A percentile compares a stretch with the other conserved stretches of the same genome.
These are phyloP conservation scores for Drosophila dives DNA, from an alignment of 2,888 invertebrate genomes.

Conservation along the genomic window DNA sequence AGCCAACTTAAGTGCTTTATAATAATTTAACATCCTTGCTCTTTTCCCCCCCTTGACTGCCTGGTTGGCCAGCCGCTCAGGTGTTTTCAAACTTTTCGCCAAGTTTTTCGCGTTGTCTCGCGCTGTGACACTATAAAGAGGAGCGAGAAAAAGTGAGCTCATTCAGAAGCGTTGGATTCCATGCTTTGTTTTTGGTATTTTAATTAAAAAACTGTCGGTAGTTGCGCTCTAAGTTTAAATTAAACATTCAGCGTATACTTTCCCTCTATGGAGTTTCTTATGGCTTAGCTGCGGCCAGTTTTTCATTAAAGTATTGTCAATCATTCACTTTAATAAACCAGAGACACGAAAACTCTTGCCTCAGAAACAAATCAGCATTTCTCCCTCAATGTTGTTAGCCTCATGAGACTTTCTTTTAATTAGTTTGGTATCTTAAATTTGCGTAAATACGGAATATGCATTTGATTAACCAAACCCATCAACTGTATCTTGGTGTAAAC, in stretches of 20 bases:
- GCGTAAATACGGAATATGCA: neutral
- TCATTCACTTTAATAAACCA: neutral
- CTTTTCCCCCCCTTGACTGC: neutral
- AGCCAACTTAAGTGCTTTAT: constrained; percentile 72
- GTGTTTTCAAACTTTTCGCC: constrained; percentile 70
- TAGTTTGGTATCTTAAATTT: constrained; percentile 7
- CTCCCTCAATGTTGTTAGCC: neutral
- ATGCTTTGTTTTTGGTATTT: constrained; percentile 79
- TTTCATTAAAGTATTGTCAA: constrained; percentile 44
- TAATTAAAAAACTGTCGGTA: constrained; percentile 81
- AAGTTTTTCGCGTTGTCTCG: constrained; percentile 71
- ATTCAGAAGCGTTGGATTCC: constrained; percentile 34
- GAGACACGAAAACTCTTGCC: constrained; percentile 1
- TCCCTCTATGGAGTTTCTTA: constrained; percentile 42
- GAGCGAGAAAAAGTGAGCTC: neutral
- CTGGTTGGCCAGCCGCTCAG: constrained; percentile 44
- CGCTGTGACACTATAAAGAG: constrained; percentile 17
- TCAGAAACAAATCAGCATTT: constrained; percentile 36
- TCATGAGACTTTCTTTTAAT: neutral
- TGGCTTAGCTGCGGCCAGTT: constrained; percentile 25
- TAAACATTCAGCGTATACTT: constrained; percentile 51
- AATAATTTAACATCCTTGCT: constrained; percentile 72
- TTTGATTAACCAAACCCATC: too few relatives aligned
- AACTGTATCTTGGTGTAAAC: neutral
- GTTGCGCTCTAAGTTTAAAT: constrained; percentile 78